Percentiles rank a stretch among this genome's conserved stretches.
phyloP scores from a whole-genome alignment of 2,888 invertebrate species.

The Phragmatobia fuliginosa region DNA sequence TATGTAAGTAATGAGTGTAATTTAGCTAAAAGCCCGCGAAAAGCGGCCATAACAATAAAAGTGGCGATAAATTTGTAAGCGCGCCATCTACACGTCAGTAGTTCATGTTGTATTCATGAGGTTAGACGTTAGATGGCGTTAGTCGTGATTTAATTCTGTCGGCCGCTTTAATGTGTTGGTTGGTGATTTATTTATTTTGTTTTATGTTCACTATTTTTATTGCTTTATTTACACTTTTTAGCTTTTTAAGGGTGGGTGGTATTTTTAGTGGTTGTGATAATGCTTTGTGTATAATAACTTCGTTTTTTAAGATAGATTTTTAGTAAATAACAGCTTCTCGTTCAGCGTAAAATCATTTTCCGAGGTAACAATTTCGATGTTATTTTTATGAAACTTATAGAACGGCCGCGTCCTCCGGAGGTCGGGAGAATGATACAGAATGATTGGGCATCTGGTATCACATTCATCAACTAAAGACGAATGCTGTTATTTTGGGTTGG shows the following conservation, averaged over 20 bases:
- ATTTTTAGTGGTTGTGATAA: no score
- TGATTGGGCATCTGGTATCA: no score
- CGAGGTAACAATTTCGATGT: no score
- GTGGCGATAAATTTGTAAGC: conserved; percentile 72
- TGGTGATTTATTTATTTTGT: conserved; percentile 38
- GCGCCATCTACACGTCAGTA: conserved; percentile 72
- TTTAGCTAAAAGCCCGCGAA: conserved; percentile 78
- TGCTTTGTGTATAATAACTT: background rate
- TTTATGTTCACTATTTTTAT: conserved; percentile 29
- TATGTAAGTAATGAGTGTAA: conserved; percentile 74
- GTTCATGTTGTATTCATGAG: conserved; percentile 79
- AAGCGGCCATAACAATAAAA: conserved; percentile 72
- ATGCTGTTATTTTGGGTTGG: no score
- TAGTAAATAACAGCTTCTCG: background rate
- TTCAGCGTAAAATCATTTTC: background rate
- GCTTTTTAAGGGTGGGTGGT: background rate
- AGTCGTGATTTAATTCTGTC: conserved; percentile 76
- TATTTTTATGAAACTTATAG: no score
- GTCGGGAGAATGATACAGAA: no score
- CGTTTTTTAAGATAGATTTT: background rate
- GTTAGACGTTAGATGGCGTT: conserved; percentile 76
- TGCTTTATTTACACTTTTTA: conserved; percentile 29
- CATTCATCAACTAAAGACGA: no score
- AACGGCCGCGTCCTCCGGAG: no score
- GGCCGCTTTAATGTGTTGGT: conserved; percentile 38